Evolutionary conservation across 2,113 vertebrate species (phyloP).

Genomic region (Ramphastos sulfuratus): DNA sequence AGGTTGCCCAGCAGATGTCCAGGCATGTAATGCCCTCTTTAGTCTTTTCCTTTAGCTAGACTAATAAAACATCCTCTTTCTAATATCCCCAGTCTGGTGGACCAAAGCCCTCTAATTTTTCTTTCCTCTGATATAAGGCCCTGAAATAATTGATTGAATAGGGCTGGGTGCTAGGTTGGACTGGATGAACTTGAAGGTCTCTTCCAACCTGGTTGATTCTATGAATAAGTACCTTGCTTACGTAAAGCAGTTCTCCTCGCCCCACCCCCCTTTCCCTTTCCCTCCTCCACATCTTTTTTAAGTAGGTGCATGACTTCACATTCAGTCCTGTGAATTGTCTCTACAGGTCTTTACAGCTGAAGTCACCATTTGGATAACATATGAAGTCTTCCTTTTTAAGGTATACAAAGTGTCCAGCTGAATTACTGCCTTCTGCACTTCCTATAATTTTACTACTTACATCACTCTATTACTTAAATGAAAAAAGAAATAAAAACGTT

Average conservation of each 20-base stretch:
- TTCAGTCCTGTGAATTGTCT: background rate
- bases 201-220: no score
- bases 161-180: no score
- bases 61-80: background rate
- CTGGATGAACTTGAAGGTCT: no score
- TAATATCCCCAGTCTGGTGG: background rate
- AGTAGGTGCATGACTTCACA: background rate
- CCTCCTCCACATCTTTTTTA: background rate
- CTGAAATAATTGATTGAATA: no score
- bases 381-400: background rate
- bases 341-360: background rate
- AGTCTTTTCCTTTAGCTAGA: background rate
- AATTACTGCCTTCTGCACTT: background rate
- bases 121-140: background rate
- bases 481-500: accelerated
- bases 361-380: background rate
- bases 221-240: background rate
- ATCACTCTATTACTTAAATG: background rate
- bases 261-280: background rate
- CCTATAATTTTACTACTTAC: background rate
- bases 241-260: background rate
- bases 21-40: background rate
- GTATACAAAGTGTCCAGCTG: background rate
- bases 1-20: background rate
- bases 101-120: background rate